Evolutionary conservation across 2,113 vertebrate genomes (phyloP).

Genomic region (Myotis yumanensis): DNA sequence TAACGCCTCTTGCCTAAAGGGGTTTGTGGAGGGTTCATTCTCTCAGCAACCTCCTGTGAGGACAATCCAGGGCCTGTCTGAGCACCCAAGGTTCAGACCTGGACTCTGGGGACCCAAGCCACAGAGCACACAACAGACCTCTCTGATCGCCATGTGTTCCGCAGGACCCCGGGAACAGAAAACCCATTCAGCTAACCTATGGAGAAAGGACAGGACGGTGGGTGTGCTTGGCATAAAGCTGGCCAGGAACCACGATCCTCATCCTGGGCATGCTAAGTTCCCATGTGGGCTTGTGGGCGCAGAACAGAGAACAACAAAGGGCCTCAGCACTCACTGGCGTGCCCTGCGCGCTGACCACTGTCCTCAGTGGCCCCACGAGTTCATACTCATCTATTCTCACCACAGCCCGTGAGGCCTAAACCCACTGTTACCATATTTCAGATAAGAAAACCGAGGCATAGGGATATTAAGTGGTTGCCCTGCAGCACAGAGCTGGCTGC

Average conservation of each 20-base stretch:
- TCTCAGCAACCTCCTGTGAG: background rate
- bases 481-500: too few species aligned
- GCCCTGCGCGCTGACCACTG: background rate
- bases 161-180: background rate
- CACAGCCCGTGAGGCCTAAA: background rate
- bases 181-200: background rate
- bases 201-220: background rate
- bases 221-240: background rate
- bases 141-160: background rate
- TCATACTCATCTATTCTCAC: background rate
- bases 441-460: background rate
- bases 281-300: background rate
- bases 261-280: fast-evolving
- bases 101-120: background rate
- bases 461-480: background rate
- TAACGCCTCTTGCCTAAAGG: background rate
- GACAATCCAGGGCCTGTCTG: background rate
- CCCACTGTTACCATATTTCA: background rate
- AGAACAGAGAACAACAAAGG: fast-evolving
- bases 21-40: background rate
- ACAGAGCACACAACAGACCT: background rate
- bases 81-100: background rate
- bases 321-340: fast-evolving
- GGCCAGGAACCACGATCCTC: background rate
- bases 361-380: background rate